These are phyloP conservation scores for Cheilosia impressa DNA, from an alignment of 2,888 invertebrate genomes.

Conservation along the genomic window DNA sequence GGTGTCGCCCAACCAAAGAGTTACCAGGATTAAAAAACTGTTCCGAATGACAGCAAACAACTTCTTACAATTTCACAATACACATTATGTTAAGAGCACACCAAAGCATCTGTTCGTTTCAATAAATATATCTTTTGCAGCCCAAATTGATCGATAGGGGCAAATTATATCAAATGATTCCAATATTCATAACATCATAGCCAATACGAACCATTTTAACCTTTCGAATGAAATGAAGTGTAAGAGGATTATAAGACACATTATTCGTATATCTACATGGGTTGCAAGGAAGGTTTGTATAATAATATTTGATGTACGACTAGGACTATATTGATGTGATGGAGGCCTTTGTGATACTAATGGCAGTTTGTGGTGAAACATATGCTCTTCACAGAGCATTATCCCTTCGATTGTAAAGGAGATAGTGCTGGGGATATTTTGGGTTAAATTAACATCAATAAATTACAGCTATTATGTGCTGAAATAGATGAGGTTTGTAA, in stretches of 20 bases:
- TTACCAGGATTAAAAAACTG: too few relatives aligned
- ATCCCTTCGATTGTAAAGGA: slow-evolving; percentile 28
- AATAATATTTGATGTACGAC: slow-evolving; percentile 13
- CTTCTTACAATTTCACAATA: too few relatives aligned
- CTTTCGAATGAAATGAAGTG: slow-evolving; percentile 37
- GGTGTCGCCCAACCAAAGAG: too few relatives aligned
- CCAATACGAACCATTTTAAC: slow-evolving; percentile 7
- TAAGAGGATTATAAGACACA: slow-evolving; percentile 20
- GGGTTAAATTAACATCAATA: slow-evolving; percentile 36
- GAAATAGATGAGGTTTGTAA: slow-evolving; percentile 26
- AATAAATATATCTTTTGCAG: slow-evolving; percentile 18
- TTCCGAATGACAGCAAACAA: too few relatives aligned
- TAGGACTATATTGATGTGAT: slow-evolving; percentile 15
- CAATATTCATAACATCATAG: neutral
- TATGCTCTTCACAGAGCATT: slow-evolving; percentile 22
- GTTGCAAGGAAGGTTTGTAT: neutral
- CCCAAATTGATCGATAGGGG: slow-evolving; percentile 7
- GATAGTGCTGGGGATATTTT: slow-evolving; percentile 31
- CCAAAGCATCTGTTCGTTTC: neutral
- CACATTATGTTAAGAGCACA: too few relatives aligned
- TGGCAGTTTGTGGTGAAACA: slow-evolving; percentile 14
- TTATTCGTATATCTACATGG: neutral
- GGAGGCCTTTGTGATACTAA: slow-evolving; percentile 19
- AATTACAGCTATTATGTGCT: slow-evolving; percentile 17
- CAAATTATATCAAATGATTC: slow-evolving; percentile 4